phyloP scores from a whole-genome alignment of 2,113 vertebrate genomes.

The Daboia siamensis region DNA sequence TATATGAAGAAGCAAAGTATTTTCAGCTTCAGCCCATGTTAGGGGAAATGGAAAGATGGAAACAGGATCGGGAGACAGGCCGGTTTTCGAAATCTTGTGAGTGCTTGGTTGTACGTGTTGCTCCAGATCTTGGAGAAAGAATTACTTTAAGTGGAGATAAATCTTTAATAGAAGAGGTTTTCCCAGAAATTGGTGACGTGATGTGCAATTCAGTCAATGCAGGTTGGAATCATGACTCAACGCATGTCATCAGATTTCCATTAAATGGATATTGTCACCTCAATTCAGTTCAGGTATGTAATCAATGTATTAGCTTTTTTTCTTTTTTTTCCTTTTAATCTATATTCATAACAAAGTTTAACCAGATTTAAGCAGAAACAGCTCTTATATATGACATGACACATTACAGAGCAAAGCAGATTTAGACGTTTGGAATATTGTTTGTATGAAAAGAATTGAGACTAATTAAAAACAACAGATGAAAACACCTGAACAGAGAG shows the following conservation, averaged over 20 bases:
- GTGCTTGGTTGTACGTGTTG: slow-evolving; percentile 88
- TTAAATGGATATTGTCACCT: slow-evolving; percentile 90
- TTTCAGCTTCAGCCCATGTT: slow-evolving; percentile 92
- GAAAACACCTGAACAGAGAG: background rate
- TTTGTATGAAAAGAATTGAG: background rate
- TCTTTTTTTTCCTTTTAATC: background rate
- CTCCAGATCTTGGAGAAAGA: slow-evolving; percentile 87
- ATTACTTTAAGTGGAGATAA: slow-evolving; percentile 86
- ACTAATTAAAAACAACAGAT: background rate
- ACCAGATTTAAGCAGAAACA: background rate
- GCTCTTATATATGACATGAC: background rate
- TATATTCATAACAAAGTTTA: background rate
- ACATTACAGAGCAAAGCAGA: background rate
- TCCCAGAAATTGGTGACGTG: slow-evolving; percentile 86
- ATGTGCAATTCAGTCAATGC: slow-evolving; percentile 84
- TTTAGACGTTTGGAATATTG: background rate
- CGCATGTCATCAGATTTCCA: slow-evolving; percentile 86
- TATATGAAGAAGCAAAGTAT: slow-evolving; percentile 94
- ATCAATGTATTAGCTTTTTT: fast-evolving
- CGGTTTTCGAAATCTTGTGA: slow-evolving; percentile 79
- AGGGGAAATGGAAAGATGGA: slow-evolving; percentile 87
- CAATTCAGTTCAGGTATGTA: slow-evolving; percentile 94
- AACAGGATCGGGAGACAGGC: slow-evolving; percentile 77
- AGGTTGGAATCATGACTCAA: slow-evolving; percentile 83
- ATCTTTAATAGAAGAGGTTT: slow-evolving; percentile 87